Conservation (phyloP, 2,797 vertebrate species). For the Trichosurus vulpecula region DNA sequence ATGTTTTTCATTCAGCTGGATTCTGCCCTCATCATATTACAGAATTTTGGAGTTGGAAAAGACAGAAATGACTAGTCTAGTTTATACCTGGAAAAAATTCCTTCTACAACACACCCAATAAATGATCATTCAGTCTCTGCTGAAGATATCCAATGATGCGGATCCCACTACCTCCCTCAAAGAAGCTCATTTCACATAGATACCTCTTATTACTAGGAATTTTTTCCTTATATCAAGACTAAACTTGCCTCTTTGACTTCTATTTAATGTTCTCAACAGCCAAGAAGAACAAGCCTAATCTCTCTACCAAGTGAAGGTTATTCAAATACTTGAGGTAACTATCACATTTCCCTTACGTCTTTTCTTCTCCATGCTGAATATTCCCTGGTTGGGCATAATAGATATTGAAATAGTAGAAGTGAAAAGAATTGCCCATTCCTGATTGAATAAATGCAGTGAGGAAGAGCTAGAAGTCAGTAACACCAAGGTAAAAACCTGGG, state of each 20-base stretch:
- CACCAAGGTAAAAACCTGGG: background rate
- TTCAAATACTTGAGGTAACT: background rate
- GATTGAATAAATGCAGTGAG: background rate
- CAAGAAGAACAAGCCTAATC: background rate
- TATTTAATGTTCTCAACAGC: background rate
- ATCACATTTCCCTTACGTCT: background rate
- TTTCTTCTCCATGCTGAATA: background rate
- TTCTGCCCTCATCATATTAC: background rate
- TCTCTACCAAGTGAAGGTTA: background rate
- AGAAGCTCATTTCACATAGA: background rate
- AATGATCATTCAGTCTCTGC: background rate
- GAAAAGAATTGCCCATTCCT: background rate
- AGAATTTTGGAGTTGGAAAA: background rate
- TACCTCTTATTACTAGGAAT: background rate
- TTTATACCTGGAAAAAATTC: background rate
- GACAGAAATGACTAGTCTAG: background rate
- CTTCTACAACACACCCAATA: background rate
- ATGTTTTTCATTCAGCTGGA: background rate
- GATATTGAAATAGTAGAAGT: background rate
- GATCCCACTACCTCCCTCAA: background rate
- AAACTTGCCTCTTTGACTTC: background rate
- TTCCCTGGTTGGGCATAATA: background rate
- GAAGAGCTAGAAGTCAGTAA: background rate
- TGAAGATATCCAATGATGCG: background rate
- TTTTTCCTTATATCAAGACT: background rate